Evolutionary conservation across 2,797 vertebrate species (phyloP).

Genomic region (Lophotriccus pileatus): DNA sequence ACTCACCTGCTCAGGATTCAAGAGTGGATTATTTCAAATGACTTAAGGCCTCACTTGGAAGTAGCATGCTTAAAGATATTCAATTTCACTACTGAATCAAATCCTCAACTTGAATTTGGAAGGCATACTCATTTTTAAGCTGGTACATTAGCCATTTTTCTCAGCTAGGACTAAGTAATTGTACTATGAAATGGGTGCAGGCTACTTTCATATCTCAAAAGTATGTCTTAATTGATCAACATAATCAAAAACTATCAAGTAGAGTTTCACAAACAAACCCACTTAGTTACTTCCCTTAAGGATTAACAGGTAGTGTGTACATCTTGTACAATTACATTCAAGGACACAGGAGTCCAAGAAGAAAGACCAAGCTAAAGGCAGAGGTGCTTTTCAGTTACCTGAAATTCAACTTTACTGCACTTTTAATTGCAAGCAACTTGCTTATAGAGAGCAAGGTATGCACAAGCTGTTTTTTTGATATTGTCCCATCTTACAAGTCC

Average conservation of each 20-base stretch:
- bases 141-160: not conserved
- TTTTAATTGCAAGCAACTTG: not conserved
- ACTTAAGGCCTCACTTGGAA: not conserved
- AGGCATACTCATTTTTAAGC: not conserved
- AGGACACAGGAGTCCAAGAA: not conserved
- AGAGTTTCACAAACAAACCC: not conserved
- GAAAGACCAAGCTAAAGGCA: not conserved
- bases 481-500: not conserved
- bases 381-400: not conserved
- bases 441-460: not conserved
- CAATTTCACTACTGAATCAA: not conserved
- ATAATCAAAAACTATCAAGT: not conserved
- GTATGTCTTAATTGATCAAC: fast-evolving
- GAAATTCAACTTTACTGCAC: not conserved
- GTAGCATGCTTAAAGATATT: fast-evolving
- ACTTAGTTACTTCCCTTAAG: not conserved
- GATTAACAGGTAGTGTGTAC: not conserved
- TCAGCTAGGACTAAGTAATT: not conserved
- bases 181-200: not conserved
- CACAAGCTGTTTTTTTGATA: not conserved
- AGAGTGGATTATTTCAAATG: fast-evolving
- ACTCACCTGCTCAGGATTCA: not conserved
- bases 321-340: not conserved
- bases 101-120: not conserved
- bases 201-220: not conserved